These are phyloP conservation scores for Cricetomys ansorgei DNA, from an alignment of 2,113 vertebrate genomes.

Conservation along the genomic window DNA sequence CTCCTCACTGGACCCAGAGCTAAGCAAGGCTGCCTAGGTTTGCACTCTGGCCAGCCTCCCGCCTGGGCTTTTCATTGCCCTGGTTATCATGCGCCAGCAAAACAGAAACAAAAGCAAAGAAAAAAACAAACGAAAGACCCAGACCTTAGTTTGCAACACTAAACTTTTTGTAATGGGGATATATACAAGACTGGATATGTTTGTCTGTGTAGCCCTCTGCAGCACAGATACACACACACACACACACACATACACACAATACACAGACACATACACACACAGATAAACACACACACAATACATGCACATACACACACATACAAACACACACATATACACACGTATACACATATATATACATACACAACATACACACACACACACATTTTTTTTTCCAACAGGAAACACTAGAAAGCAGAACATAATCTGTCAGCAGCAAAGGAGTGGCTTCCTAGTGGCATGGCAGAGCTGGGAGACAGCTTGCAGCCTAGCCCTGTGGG, in stretches of 20 bases:
- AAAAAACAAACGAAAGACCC: neutral
- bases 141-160: neutral
- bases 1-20: conserved; percentile 24
- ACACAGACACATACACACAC: no score
- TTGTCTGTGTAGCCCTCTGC: neutral
- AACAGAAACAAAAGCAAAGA: neutral
- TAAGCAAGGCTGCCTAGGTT: conserved; percentile 55
- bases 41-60: conserved; percentile 52
- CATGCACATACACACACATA: neutral
- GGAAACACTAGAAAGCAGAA: neutral
- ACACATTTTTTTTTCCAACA: neutral
- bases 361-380: neutral
- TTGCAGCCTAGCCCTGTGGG: neutral
- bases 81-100: neutral
- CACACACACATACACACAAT: neutral
- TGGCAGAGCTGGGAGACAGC: neutral
- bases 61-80: neutral
- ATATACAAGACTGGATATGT: neutral
- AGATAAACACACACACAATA: no score
- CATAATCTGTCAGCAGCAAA: conserved; percentile 1
- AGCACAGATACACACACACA: neutral
- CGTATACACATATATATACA: no score
- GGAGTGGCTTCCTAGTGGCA: conserved; percentile 1
- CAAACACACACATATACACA: neutral
- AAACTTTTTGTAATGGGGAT: neutral